A percentile compares a stretch with the other conserved stretches of the same genome.
Evolutionary conservation across 2,888 invertebrate genomes (phyloP).

Genomic region (Oscheius sp.): DNA sequence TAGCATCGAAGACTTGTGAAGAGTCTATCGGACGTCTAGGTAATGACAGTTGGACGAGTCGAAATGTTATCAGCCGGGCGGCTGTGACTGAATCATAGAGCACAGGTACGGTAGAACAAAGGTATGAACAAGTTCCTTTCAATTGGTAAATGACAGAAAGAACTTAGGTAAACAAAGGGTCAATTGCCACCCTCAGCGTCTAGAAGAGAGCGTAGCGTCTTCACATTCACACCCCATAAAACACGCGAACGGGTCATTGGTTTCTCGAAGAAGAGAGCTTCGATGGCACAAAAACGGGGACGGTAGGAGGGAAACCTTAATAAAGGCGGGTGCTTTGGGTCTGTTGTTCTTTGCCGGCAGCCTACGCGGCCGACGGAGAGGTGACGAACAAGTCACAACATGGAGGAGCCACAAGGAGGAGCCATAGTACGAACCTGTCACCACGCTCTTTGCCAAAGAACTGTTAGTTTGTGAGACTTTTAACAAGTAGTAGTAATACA

Average conservation of each 20-base stretch:
- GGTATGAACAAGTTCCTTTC: neutral
- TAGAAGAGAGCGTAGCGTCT: no score
- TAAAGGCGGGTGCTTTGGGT: slow-evolving; percentile 27
- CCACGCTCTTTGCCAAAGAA: neutral
- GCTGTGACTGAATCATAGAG: slow-evolving; percentile 5
- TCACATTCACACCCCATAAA: slow-evolving; percentile 37
- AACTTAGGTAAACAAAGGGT: neutral
- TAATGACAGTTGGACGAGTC: neutral
- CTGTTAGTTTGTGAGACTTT: no score
- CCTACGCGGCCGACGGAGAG: slow-evolving; percentile 5
- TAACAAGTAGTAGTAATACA: no score
- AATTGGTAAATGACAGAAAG: no score
- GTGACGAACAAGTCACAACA: slow-evolving; percentile 36
- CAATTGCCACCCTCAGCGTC: slow-evolving; percentile 1
- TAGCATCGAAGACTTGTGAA: no score
- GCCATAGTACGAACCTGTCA: slow-evolving; percentile 26
- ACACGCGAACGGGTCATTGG: slow-evolving; percentile 32
- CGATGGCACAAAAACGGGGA: neutral
- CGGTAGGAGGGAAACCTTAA: slow-evolving; percentile 5
- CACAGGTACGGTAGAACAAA: slow-evolving; percentile 20
- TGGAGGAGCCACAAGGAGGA: slow-evolving; percentile 3
- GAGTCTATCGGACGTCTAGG: no score
- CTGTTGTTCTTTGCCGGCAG: slow-evolving; percentile 24
- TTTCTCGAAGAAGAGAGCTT: slow-evolving; percentile 28
- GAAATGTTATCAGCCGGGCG: slow-evolving; percentile 13